These are phyloP conservation scores for Maccullochella peelii DNA, from an alignment of 2,113 vertebrate genomes.

Conservation along the genomic window DNA sequence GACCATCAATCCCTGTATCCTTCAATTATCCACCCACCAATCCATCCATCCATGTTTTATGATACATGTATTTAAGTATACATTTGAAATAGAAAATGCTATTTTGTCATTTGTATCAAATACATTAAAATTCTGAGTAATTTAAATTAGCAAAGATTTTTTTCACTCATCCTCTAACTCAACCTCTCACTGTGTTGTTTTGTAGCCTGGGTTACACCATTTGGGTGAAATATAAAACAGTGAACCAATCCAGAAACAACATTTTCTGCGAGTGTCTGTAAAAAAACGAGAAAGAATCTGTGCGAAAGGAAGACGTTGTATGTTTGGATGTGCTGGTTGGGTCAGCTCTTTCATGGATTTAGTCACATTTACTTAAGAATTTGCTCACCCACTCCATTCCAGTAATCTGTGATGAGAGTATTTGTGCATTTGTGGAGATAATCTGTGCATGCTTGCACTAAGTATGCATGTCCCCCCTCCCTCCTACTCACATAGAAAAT, in stretches of 20 bases:
- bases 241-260: background rate
- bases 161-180: background rate
- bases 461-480: slow-evolving; percentile 3
- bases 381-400: slow-evolving; percentile 45
- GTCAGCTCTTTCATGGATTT: slow-evolving; percentile 55
- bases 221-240: background rate
- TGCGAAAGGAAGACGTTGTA: background rate
- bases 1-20: background rate
- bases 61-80: background rate
- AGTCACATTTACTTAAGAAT: slow-evolving; percentile 51
- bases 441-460: slow-evolving; percentile 30
- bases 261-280: background rate
- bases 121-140: background rate
- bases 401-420: slow-evolving; percentile 49
- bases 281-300: too few species aligned
- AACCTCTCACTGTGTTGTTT: background rate
- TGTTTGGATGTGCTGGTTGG: slow-evolving; percentile 15
- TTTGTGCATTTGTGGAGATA: slow-evolving; percentile 43
- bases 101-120: background rate
- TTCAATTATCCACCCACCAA: background rate
- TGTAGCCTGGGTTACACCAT: background rate
- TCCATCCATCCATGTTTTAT: background rate
- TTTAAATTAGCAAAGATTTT: background rate
- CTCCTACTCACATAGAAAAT: slow-evolving; percentile 93
- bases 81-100: background rate